Evolutionary conservation across 37 sponge, comb jelly and placozoan genomes (phyloP), one percentile per base, ranked within the genome.

Genomic region (Spongilla lacustris): DNA sequence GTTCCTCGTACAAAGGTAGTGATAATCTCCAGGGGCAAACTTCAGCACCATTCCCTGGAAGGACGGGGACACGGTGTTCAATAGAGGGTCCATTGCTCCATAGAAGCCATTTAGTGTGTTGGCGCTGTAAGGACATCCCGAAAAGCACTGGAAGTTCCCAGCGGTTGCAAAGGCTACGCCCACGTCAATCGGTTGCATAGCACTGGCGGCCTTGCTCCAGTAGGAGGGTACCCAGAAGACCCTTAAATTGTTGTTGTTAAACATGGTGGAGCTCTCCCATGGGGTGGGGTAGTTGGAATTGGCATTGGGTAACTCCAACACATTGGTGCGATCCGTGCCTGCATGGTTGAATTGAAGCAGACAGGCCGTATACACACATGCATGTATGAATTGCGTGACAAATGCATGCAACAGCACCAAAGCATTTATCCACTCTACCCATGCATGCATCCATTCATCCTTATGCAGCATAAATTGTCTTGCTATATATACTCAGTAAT

Each of bases 1-100:
- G 91, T 98, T 98, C 38, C 99, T 35, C 2, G 96, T 92, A 73
- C 93, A 95, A 71, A 98, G 93, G 90, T 98, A 98, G 80, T 97
- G 79, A 82, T 93, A 98, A 21, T 81, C 83, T 0, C 93, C 93
- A 0, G 74, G 74, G 12, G 70, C 85, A 81, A 97, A 93, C 66
- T 80, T 69, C 78, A 98, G 84, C 29, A 98, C 84, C 25, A 91
- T 87, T 21, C 97, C 99, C 25, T 85, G 84, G 74, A 96, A 98
- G 4, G 97, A 96, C 4, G 99, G 84, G 9, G 93, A 84, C 22
- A 93, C 97, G 71, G 96, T 98, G 87, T 98, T 95, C 38, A 98
- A 86, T 19, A 95, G 95, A 58, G 86, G 73, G 58, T 98, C 71
- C 68, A 98, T 58, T 19, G 46, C 76, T 11, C 71, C 66, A n/a